Conservation (phyloP, 92 coral and sea anemone genomes). For the Heliopora coerulea region DNA sequence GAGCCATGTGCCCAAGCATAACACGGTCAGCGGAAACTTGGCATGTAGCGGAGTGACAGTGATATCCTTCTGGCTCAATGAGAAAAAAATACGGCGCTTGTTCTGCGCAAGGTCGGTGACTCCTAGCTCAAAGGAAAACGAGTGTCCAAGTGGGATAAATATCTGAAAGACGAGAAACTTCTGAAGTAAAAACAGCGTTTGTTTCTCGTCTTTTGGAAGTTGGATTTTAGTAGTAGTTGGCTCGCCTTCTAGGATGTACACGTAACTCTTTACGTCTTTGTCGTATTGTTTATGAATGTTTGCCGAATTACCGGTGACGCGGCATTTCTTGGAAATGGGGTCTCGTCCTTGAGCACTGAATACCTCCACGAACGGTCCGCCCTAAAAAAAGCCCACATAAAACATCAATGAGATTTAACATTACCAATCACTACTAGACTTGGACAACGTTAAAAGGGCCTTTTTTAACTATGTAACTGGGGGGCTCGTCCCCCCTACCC, state of each 20-base stretch:
- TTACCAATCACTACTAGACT: too few relatives aligned
- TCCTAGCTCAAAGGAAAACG: slow-evolving; percentile 91
- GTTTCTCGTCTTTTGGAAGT: slow-evolving; percentile 91
- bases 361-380: slow-evolving; percentile 90
- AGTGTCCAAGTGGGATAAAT: slow-evolving; percentile 78
- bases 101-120: slow-evolving; percentile 76
- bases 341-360: slow-evolving; percentile 98
- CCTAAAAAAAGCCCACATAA: slow-evolving; percentile 43
- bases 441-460: too few relatives aligned
- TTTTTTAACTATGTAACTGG: too few relatives aligned
- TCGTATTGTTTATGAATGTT: slow-evolving; percentile 80
- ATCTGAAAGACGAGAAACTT: slow-evolving; percentile 77
- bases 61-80: slow-evolving; percentile 84
- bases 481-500: too few relatives aligned
- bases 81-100: slow-evolving; percentile 78
- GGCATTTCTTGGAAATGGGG: slow-evolving; percentile 85
- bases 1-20: slow-evolving; percentile 86
- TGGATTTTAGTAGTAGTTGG: slow-evolving; percentile 93
- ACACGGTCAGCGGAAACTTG: slow-evolving; percentile 78
- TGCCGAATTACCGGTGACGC: slow-evolving; percentile 72
- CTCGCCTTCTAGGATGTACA: slow-evolving; percentile 90
- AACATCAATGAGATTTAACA: too few relatives aligned
- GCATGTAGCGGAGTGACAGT: slow-evolving; percentile 92
- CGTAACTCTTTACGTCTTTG: slow-evolving; percentile 93
- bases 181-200: slow-evolving; percentile 73